Evolutionary conservation across 2,888 invertebrate genomes (phyloP), one percentile per base, ranked within the genome.

Genomic region (Microctonus hyperodae): DNA sequence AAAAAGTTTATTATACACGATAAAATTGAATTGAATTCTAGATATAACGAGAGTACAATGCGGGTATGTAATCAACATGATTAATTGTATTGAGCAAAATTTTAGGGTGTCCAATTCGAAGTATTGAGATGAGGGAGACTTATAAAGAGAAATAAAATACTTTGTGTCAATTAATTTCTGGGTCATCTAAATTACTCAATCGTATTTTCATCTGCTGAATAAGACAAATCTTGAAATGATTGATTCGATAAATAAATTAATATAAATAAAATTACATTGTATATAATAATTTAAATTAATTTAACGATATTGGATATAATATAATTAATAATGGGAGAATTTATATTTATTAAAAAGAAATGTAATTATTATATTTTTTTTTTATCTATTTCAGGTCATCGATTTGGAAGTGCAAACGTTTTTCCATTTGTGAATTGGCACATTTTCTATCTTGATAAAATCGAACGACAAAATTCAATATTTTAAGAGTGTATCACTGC

Each of bases 401-500:
- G 35, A 51, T 50, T 51, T 35, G 33, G 13, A 50, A 50, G 35
- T 61, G 31, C 51, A 61, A 51, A 33, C 23, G 62, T 55, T 5
- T 55, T 56, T 69, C 64, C 65, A 69, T 69, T 71, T 69, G 61
- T 60, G 60, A 69, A 70, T 69, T 67, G 70, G 67, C 57, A 63
- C 37, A 70, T 70, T 65, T 68, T 57, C 16, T 61, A 51, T 48
- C 11, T 16, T 58, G 9, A 50, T n/a, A 37, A 16, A 1, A 22
- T 13, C 11, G 59, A 25, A 58, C 57, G 31, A 53, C 55, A 51
- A 50, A 40, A 63, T 63, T 63, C 53, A 48, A 65, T 69, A 65
- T 55, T 35, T 44, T 10, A 53, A 35, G 31, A 31, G 51, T 61
- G 25, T 61, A 61, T 61, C 48, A 51, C 61, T 61, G 61, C n/a